Evolutionary conservation across 2,797 vertebrate genomes (phyloP).

Genomic region (Melanotaenia maccullochi): DNA sequence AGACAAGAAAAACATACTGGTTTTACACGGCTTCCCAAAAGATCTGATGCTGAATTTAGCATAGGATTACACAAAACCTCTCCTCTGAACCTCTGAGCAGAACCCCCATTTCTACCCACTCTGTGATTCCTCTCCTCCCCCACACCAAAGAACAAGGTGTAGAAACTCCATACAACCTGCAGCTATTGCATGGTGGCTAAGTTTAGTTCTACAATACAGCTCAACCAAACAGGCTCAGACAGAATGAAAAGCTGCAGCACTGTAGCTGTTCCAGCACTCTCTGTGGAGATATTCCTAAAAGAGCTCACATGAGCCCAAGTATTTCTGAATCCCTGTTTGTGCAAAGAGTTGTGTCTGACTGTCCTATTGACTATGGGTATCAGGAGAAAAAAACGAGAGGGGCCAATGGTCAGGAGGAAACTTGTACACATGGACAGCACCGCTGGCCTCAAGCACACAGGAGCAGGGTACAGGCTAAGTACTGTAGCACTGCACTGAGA

Average conservation of each 20-base stretch:
- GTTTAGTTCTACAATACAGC: slow-evolving; percentile 78
- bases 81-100: slow-evolving; percentile 76
- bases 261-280: slow-evolving; percentile 55
- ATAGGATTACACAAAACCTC: slow-evolving; percentile 83
- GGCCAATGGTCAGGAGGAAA: slow-evolving; percentile 36
- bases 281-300: slow-evolving; percentile 61
- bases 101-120: slow-evolving; percentile 74
- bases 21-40: slow-evolving; percentile 81
- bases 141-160: slow-evolving; percentile 68
- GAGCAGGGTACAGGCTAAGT: slow-evolving; percentile 58
- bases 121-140: slow-evolving; percentile 77
- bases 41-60: slow-evolving; percentile 85
- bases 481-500: slow-evolving; percentile 36
- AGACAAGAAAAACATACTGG: slow-evolving; percentile 81
- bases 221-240: slow-evolving; percentile 58
- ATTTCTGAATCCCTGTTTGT: slow-evolving; percentile 49
- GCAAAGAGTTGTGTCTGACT: slow-evolving; percentile 48
- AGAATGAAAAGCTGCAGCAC: slow-evolving; percentile 59
- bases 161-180: slow-evolving; percentile 71
- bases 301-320: slow-evolving; percentile 39
- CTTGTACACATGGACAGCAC: slow-evolving; percentile 39
- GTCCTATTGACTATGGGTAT: slow-evolving; percentile 51
- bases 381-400: slow-evolving; percentile 33
- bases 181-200: slow-evolving; percentile 75
- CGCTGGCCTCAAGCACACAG: slow-evolving; percentile 56